Base-by-base conservation (phyloP, 2,113 vertebrate species). In the Anhinga rufa region DNA sequence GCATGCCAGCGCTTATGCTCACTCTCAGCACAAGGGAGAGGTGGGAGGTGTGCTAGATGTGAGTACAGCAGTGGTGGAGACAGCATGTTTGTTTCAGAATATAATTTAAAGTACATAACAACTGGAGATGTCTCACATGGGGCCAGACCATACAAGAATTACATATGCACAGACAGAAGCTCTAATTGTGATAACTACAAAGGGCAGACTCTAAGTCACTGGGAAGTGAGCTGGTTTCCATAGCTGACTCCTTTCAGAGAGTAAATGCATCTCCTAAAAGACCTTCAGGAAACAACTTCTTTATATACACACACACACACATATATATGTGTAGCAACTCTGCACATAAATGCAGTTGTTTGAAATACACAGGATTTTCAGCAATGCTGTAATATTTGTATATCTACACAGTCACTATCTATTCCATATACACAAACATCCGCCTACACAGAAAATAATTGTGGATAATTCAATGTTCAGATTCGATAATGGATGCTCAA, bases 401-500 rank as follows among this genome's bases (percentile, higher is more conserved):
- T 96, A 97, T 96, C 95, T 91, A 94, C 57, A 82, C 90, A 96
- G 97, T 97, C 97, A 95, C 97, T 97, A 90, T 97, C 98, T 98
- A 97, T 98, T 98, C 98, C 97, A 87, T 98, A 98, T 98, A 98
- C 98, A 98, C 98, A 99, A 98, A 99, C 98, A 99, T 99, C 99
- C 98, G 97, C 98, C 97, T 98, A 98, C 98, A 98, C 98, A 98
- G 98, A 99, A 99, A 99, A 99, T 99, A 99, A 99, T 99, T 99
- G 98, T 98, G 97, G 98, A 98, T 99, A 99, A 99, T 99, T 99
- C 97, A 99, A 99, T 99, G 99, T 99, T 98, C 98, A 98, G 98
- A 98, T 99, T 98, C 98, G 99, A 99, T 99, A 99, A 99, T 99
- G 99, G 99, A 99, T 98, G 99, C 98, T 98, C 96, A 98, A 99